Conservation (phyloP, 2,888 invertebrate genomes). For the Caenorhabditis auriculariae region DNA sequence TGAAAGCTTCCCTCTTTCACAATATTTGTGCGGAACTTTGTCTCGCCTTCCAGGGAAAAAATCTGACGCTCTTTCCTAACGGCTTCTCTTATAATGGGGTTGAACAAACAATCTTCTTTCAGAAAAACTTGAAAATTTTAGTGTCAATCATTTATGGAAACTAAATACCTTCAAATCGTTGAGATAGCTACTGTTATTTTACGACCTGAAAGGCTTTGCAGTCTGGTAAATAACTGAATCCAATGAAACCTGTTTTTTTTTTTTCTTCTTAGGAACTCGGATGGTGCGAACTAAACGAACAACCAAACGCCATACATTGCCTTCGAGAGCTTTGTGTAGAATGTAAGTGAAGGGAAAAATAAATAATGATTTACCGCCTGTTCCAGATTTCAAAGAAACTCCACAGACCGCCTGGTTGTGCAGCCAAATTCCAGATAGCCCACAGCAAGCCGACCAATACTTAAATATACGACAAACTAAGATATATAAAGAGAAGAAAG, state of each 20-base stretch:
- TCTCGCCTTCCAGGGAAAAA: constrained; percentile 8
- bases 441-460: constrained; percentile 30
- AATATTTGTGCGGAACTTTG: constrained; percentile 40
- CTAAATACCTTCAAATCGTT: constrained; percentile 18
- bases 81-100: constrained; percentile 33
- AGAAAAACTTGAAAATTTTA: constrained; percentile 3
- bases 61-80: constrained; percentile 22
- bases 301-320: constrained; percentile 44
- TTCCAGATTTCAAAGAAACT: constrained; percentile 29
- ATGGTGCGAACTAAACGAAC: constrained; percentile 47
- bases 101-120: not conserved
- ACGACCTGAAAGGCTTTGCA: constrained; percentile 36
- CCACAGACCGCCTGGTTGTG: constrained; percentile 34
- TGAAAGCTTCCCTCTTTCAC: constrained; percentile 30
- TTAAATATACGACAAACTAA: constrained; percentile 34
- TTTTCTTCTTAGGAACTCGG: constrained; percentile 18
- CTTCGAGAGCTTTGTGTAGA: constrained; percentile 43
- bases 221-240: constrained; percentile 9
- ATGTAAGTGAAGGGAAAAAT: constrained; percentile 11
- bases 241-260: not conserved
- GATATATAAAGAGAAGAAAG: constrained; percentile 24
- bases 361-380: not conserved
- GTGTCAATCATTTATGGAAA: constrained; percentile 30
- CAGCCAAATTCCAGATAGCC: constrained; percentile 28
- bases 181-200: constrained; percentile 23